phyloP scores from a whole-genome alignment of 2,113 vertebrate genomes.

The Coturnix japonica region DNA sequence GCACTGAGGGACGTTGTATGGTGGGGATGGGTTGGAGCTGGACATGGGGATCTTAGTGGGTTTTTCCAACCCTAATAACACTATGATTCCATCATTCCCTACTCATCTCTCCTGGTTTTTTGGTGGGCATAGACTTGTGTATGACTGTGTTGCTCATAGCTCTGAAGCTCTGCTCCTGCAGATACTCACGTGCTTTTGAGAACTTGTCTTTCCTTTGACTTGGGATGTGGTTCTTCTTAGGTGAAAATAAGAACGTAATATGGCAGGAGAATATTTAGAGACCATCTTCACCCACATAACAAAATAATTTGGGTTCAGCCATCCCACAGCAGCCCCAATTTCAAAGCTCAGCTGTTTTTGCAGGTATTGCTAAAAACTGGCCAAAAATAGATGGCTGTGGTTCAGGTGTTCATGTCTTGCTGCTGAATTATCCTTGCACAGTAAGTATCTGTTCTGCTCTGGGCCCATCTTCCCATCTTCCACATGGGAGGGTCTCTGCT shows the following conservation, averaged over 20 bases:
- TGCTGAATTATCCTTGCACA: fast-evolving
- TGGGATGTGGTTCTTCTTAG: not conserved
- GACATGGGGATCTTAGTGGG: too few species aligned
- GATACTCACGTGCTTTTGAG: fast-evolving
- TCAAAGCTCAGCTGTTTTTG: not conserved
- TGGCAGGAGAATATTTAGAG: not conserved
- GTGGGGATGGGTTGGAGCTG: too few species aligned
- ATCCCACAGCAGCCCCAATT: not conserved
- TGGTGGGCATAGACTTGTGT: too few species aligned
- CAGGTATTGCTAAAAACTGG: not conserved
- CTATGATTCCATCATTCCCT: too few species aligned
- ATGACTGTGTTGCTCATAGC: not conserved
- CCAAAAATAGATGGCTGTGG: fast-evolving
- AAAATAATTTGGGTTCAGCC: fast-evolving
- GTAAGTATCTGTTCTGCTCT: not conserved
- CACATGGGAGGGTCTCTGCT: not conserved
- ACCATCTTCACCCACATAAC: fast-evolving
- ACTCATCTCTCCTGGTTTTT: not conserved
- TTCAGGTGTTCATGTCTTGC: fast-evolving
- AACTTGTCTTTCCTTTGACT: fast-evolving
- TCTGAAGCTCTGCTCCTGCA: not conserved
- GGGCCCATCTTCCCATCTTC: not conserved
- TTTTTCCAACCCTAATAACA: too few species aligned
- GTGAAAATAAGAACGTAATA: not conserved
- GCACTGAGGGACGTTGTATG: too few species aligned